phyloP scores from a whole-genome alignment of 1,140 invertebrate species.

The Geopemphigus sp. region DNA sequence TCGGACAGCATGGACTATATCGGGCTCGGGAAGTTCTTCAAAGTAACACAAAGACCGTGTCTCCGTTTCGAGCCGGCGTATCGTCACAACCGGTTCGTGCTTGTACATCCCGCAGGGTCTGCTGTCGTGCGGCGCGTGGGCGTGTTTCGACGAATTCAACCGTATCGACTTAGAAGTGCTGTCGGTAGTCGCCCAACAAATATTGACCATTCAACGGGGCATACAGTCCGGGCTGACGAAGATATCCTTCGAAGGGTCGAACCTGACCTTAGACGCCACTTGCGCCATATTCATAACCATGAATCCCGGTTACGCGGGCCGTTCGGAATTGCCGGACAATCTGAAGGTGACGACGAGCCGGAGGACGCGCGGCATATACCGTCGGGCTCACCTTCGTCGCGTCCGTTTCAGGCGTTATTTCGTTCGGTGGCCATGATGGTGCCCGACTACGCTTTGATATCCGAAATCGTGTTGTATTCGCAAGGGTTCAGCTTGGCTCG shows the following conservation, averaged over 20 bases:
- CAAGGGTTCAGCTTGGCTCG: conserved; percentile 87
- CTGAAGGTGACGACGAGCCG: conserved; percentile 82
- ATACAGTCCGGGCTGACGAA: conserved; percentile 73
- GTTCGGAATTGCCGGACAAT: conserved; percentile 90
- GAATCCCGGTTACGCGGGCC: conserved; percentile 91
- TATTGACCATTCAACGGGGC: conserved; percentile 71
- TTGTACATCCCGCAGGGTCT: conserved; percentile 70
- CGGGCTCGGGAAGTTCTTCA: conserved; percentile 94
- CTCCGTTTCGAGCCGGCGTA: too few species aligned
- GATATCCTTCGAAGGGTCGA: conserved; percentile 86
- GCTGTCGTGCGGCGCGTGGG: conserved; percentile 93
- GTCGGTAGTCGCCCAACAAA: conserved; percentile 89
- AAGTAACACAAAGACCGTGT: too few species aligned
- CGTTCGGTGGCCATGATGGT: conserved; percentile 98
- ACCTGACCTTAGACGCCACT: conserved; percentile 78
- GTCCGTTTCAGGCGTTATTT: conserved; percentile 73
- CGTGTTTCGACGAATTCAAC: conserved; percentile 96
- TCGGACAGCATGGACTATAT: conserved; percentile 90
- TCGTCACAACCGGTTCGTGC: too few species aligned
- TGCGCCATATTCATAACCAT: conserved; percentile 95
- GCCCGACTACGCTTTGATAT: conserved; percentile 91
- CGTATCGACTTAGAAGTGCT: conserved; percentile 81
- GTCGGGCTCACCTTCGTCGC: too few species aligned
- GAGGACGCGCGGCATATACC: too few species aligned
- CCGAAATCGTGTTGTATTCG: conserved; percentile 90